Percentiles rank a stretch among this genome's conserved stretches.
Evolutionary conservation across 2,888 invertebrate genomes (phyloP).

Genomic region (Trypoxylon attenuatum): DNA sequence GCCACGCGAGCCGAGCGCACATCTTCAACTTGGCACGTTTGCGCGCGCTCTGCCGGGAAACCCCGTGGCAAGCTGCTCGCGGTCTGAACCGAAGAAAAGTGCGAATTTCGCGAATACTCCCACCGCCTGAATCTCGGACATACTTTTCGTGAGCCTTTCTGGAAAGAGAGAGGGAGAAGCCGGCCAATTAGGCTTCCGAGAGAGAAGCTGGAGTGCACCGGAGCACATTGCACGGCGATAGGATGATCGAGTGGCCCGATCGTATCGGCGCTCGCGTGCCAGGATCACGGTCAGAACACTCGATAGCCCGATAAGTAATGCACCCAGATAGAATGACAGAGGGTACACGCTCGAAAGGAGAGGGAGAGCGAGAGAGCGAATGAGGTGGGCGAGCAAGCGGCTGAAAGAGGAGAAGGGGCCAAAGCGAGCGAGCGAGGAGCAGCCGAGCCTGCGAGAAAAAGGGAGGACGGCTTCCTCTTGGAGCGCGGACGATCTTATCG

Average conservation of each 20-base stretch:
- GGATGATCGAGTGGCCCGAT: constrained; percentile 69
- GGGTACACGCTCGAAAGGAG: constrained; percentile 41
- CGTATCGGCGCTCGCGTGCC: constrained; percentile 67
- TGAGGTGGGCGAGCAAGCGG: constrained; percentile 3
- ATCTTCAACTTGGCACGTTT: too few relatives aligned
- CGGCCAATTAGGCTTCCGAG: constrained; percentile 55
- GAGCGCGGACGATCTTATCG: constrained; percentile 47
- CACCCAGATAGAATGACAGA: constrained; percentile 63
- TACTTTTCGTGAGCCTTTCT: too few relatives aligned
- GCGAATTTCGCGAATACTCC: too few relatives aligned
- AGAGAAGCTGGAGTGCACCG: constrained; percentile 41
- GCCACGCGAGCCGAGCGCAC: neutral
- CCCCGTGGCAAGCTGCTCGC: too few relatives aligned
- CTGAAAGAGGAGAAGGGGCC: constrained; percentile 21
- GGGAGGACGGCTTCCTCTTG: constrained; percentile 26
- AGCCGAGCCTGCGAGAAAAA: neutral
- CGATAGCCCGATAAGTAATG: constrained; percentile 68
- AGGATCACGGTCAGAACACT: constrained; percentile 64
- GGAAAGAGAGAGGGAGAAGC: neutral
- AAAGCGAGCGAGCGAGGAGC: neutral
- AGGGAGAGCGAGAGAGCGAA: constrained; percentile 16
- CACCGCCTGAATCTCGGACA: too few relatives aligned
- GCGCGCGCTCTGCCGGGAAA: too few relatives aligned
- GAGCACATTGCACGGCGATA: constrained; percentile 65
- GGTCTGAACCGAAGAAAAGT: too few relatives aligned